Evolutionary conservation across 2,888 invertebrate genomes (phyloP), one percentile per base, ranked within the genome.

Genomic region (Drosophila gaucha): DNA sequence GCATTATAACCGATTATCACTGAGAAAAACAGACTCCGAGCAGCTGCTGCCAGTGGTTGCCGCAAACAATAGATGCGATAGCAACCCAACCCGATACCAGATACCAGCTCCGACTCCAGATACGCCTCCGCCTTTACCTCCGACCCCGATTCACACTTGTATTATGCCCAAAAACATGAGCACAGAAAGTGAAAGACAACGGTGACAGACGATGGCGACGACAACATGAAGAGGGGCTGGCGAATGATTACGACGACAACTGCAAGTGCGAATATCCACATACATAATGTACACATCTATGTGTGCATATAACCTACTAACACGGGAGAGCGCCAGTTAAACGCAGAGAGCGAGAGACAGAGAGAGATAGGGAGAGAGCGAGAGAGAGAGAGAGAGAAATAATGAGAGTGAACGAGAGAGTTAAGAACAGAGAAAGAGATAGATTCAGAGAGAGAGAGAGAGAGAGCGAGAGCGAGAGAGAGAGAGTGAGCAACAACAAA

Each of bases 1-100:
- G 79, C 79, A 82, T 83, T 82, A 87, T 85, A 75, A 73, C 58
- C 73, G 87, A 87, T 82, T 87, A 82, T 87, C 86, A 75, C 82
- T 78, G 78, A 41, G 78, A 49, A 66, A 63, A 75, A 62, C 43
- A 56, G 71, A 67, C 78, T 65, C 33, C 16, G n/a, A 66, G 46
- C 82, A 87, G 87, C 78, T 83, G 82, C 49, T 87, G 67, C 82
- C 70, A 59, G 56, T 46, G 60, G 55, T 49, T 24, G 30, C 6
- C 38, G 31, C 47, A 62, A 54, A 62, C 74, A 67, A 67, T 59
- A 41, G 75, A 50, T 30, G 28, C 54, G 36, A 49, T 35, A 33
- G 39, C 54, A 26, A 28, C 35, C 43, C 50, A 52, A 10, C 28
- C 31, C 39, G 38, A 55, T 38, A 26, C 46, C 55, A 41, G 41